A percentile compares a stretch with the other conserved stretches of the same genome.
phyloP scores from a whole-genome alignment of 2,797 vertebrate species.

The Pantherophis alleghaniensis region DNA sequence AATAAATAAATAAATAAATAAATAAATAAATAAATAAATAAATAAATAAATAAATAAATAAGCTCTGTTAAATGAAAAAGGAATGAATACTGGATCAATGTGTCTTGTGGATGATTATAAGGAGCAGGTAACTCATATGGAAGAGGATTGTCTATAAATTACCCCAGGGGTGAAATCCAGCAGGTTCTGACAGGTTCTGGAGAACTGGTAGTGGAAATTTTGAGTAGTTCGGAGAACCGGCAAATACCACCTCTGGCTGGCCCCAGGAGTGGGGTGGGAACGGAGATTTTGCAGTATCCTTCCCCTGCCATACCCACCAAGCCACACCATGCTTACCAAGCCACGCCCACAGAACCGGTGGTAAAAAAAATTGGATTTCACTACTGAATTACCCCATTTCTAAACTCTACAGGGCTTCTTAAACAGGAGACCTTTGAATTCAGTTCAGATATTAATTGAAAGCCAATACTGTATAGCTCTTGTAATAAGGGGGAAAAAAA shows the following conservation, averaged over 20 bases:
- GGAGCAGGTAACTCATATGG: neutral
- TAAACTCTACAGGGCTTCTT: neutral
- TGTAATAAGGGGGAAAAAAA: neutral
- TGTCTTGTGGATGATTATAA: neutral
- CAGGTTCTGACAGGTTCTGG: too few species aligned
- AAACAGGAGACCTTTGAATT: neutral
- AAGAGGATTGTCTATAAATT: neutral
- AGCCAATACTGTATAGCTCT: neutral
- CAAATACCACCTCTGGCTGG: too few species aligned
- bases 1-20: neutral
- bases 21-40: too few species aligned
- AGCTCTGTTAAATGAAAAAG: neutral
- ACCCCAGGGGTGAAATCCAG: neutral
- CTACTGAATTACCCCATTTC: neutral
- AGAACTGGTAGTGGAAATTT: too few species aligned
- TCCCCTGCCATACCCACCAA: too few species aligned
- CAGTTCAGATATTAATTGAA: neutral
- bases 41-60: neutral
- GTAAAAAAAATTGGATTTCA: too few species aligned
- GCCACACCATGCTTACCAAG: too few species aligned
- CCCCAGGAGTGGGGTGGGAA: too few species aligned
- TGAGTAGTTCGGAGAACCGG: too few species aligned
- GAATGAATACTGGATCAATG: neutral
- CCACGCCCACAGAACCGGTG: too few species aligned
- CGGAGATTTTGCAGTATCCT: too few species aligned